Evolutionary conservation across 2,797 vertebrate species (phyloP).

Genomic region (Botia kubotai): DNA sequence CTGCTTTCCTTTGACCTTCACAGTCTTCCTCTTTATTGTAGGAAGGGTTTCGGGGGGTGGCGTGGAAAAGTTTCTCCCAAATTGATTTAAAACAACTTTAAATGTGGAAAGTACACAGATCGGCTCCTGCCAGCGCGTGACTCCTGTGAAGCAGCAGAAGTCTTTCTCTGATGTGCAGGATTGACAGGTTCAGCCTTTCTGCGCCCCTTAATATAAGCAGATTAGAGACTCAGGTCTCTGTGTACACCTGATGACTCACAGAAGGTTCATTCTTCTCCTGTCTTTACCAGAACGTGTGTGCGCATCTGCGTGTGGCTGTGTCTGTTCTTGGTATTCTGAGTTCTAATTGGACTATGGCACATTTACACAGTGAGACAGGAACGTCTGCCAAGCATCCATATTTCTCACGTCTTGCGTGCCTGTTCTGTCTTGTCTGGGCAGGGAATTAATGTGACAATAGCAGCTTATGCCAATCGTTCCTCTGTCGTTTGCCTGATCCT

Average conservation of each 20-base stretch:
- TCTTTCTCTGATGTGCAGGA: conserved; percentile 24
- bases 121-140: background rate
- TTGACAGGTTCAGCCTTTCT: conserved; percentile 40
- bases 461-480: background rate
- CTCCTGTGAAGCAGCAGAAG: conserved; percentile 22
- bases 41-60: background rate
- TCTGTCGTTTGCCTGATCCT: background rate
- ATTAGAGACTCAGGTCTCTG: conserved; percentile 36
- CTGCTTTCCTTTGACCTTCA: conserved; percentile 32
- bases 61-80: conserved; percentile 27
- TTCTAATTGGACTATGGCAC: conserved; percentile 44
- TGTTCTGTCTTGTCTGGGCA: conserved; percentile 31
- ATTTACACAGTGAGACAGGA: conserved; percentile 34
- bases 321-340: conserved; percentile 26
- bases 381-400: conserved; percentile 34
- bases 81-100: conserved; percentile 54
- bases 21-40: background rate
- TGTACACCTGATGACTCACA: conserved; percentile 51
- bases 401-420: conserved; percentile 5
- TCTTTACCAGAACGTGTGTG: conserved; percentile 12
- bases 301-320: background rate
- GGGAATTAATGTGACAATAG: conserved; percentile 36
- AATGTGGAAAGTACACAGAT: conserved; percentile 29
- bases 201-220: conserved; percentile 13
- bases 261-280: conserved; percentile 18